Percentiles rank a stretch among this genome's conserved stretches.
Conservation (phyloP, 2,797 vertebrate species). For the Psittacula echo region DNA sequence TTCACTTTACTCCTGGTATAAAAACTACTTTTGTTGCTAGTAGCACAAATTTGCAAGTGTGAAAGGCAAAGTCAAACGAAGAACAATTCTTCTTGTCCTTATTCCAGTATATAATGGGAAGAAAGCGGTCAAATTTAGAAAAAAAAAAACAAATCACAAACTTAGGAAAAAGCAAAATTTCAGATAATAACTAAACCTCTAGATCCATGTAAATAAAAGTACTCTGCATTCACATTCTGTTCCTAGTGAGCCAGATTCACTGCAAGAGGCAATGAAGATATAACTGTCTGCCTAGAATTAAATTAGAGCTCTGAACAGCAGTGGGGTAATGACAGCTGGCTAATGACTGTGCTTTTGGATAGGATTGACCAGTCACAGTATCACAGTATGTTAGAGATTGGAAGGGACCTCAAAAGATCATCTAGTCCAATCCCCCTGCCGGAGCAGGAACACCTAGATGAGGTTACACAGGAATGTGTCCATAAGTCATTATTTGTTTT, state of each 20-base stretch:
- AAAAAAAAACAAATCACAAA: not conserved
- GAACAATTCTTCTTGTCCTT: not conserved
- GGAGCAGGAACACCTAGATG: no score
- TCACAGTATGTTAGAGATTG: no score
- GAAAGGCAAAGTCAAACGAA: not conserved
- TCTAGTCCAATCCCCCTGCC: no score
- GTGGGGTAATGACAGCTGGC: not conserved
- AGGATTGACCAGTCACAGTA: not conserved
- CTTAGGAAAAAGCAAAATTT: not conserved
- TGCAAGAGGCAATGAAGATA: not conserved
- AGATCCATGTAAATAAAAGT: not conserved
- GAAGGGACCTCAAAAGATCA: no score
- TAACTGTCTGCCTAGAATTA: not conserved
- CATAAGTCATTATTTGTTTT: no score
- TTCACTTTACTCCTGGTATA: constrained; percentile 26
- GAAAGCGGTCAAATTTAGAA: not conserved
- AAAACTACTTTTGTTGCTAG: not conserved
- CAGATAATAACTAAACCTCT: not conserved
- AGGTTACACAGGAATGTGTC: no score
- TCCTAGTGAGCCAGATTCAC: not conserved
- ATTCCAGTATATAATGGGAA: not conserved
- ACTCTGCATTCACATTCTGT: not conserved
- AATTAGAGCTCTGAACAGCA: not conserved
- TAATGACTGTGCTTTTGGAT: not conserved
- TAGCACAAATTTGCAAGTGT: not conserved